Evolutionary conservation across 2,797 vertebrate species (phyloP), one percentile per base, ranked within the genome.

Genomic region (Gymnothorax javanicus): DNA sequence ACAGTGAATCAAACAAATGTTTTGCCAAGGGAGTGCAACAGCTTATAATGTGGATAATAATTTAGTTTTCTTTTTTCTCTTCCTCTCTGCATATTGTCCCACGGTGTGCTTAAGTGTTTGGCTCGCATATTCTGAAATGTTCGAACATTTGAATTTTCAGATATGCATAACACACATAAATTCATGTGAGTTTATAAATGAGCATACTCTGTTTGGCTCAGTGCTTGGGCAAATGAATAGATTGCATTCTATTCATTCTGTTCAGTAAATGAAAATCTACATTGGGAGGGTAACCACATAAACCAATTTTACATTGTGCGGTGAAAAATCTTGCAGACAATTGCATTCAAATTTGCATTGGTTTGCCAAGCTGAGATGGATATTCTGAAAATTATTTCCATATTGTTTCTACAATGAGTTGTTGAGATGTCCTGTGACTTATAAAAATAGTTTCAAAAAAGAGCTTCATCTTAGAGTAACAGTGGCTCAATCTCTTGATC

Each of bases 1-100:
- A 82, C 87, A 86, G 25, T 82, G 87, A 84, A 89, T 88, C 62
- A 87, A 87, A 86, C 62, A 89, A 87, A 87, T 87, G 87, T 86
- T 83, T 12, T 88, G 77, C 82, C 83, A 83, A 59, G 85, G 56
- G 85, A 88, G 75, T 56, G 25, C 59, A 82, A 79, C 75, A 50
- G 20, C 82, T 86, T 85, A 79, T 79, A 60, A 86, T 73, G 82
- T 88, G 62, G 60, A 84, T 73, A n/a, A 54, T 27, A 67, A 83
- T 60, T 81, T 83, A 62, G 58, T 33, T 57, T 77, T 81, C 56
- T 81, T 81, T n/a, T 79, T 59, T 43, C 9, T 62, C 17, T 84
- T 58, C 54, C n/a, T 75, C 75, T 81, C 50, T 84, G 8, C 81
- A 60, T 82, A 9, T 25, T 15, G 67, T n/a, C 56, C 54, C 56